Evolutionary conservation across 2,113 vertebrate species (phyloP), one percentile per base, ranked within the genome.

Genomic region (Chelonoidis abingdonii): DNA sequence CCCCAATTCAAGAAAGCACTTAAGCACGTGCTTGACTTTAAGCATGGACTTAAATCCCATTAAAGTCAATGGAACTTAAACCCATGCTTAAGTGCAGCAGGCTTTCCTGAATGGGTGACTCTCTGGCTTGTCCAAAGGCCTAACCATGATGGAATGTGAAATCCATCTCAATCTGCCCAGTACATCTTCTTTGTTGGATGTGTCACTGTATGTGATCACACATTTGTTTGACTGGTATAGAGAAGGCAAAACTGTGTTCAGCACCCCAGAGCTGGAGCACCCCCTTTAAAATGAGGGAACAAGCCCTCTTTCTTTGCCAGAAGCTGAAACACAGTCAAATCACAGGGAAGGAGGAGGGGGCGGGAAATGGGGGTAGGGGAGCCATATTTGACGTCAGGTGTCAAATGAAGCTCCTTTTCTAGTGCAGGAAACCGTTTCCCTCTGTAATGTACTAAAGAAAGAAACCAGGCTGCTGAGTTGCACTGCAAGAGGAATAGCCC

Each of bases 191-290:
- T 62, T 69, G 79, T 59, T 86, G 5, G 85, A 41, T 17, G 27
- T 52, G 47, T 47, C 80, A 24, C 78, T 53, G 62, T n/a, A 19
- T 54, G 19, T 38, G 8, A 54, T 12, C 25, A 81, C 10, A 6
- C 80, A 1, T 0, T 11, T 53, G 53, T 10, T 5, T 0, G 1
- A n/a, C 19, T 41, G 24, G 24, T 2, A 10, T 10, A 6, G 10
- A 19, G 59, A 65, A 9, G 35, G 50, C 44, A 22, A 19, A 38
- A 35, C 0, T 2, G 21, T 10, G 22, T 35, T 72, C 29, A 86
- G 59, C 25, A 41, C 54, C 81, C 21, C 75, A 78, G 6, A 27
- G 41, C 13, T 29, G 75, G 24, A 14, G 10, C 75, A 78, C 41
- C 41, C n/a, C 35, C 22, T 24, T 41, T 41, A 41, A 22, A 78